Base-by-base conservation (phyloP, 2,113 vertebrate species). In the Hymenochirus boettgeri region DNA sequence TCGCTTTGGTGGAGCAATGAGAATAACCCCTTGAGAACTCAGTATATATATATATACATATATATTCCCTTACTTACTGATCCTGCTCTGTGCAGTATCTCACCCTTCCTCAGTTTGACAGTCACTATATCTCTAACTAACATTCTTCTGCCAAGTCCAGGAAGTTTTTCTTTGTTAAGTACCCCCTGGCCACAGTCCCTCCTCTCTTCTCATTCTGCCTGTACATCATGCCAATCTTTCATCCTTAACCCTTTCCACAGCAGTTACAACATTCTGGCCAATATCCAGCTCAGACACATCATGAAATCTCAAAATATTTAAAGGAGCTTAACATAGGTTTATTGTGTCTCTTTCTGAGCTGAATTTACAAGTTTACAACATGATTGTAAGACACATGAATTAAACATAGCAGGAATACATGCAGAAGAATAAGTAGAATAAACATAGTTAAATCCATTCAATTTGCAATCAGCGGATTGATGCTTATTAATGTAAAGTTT, bases 61-160 rank as follows among this genome's bases (percentile, higher is more conserved):
- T 61, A 54, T 61, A 47, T 17, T 52, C 29, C 42, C 52, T 39
- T 35, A 25, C 21, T 24, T 35, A n/a, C 25, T 33, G 54, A 31
- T 23, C 17, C 33, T 26, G 39, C 39, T 5, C 45, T 65, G 53
- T 33, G 11, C 6, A 58, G 17, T 58, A 51, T 63, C 63, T 61
- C 48, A 62, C 42, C 69, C 61, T 75, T 39, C 65, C 69, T 19
- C 45, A 24, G 72, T 66, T 66, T 81, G 48, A 71, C 65, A 57
- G 61, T 65, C 52, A 22, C 56, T 57, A 79, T 79, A 69, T 71
- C 70, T 65, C 71, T 33, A 29, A 72, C 74, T 76, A 60, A 74
- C 70, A 65, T 70, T 58, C 70, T 75, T 79, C 63, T 59, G 70
- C 69, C 60, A 59, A 62, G 63, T 75, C 65, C 75, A 72, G 80